phyloP scores from a whole-genome alignment of 2,888 invertebrate species.

The Phortica okadai region DNA sequence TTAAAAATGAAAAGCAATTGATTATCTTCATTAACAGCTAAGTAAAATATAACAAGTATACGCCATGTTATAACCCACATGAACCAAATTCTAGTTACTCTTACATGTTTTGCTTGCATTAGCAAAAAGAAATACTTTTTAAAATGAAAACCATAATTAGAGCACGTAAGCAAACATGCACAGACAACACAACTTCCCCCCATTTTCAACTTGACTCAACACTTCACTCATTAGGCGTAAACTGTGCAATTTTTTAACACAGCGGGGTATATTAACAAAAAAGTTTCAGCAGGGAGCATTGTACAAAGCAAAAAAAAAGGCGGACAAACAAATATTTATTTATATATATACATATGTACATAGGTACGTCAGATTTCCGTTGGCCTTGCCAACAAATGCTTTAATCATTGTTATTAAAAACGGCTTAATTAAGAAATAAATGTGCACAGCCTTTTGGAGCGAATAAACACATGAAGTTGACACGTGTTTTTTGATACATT shows the following conservation, averaged over 20 bases:
- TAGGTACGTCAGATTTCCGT: neutral
- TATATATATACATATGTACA: neutral
- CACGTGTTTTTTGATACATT: too few species aligned
- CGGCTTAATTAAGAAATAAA: too few species aligned
- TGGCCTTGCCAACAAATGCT: conserved; percentile 40
- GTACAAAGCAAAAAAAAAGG: neutral
- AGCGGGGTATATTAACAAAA: neutral
- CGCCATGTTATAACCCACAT: neutral
- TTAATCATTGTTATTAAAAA: conserved; percentile 52
- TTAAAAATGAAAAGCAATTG: neutral
- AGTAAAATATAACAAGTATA: neutral
- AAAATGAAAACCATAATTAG: conserved; percentile 55
- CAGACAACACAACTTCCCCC: neutral
- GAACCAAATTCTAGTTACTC: neutral
- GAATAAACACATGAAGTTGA: too few species aligned
- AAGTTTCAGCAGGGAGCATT: neutral
- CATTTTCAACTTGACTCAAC: neutral
- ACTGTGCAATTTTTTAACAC: neutral
- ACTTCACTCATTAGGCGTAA: neutral
- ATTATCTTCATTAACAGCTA: neutral
- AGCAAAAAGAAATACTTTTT: conserved; percentile 5
- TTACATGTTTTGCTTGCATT: neutral
- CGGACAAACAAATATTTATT: neutral
- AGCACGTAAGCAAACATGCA: conserved; percentile 51
- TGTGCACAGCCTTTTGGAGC: too few species aligned